Percentiles rank a stretch among this genome's conserved stretches.
Evolutionary conservation across 2,113 vertebrate species (phyloP).

Genomic region (Odontophorus gujanensis): DNA sequence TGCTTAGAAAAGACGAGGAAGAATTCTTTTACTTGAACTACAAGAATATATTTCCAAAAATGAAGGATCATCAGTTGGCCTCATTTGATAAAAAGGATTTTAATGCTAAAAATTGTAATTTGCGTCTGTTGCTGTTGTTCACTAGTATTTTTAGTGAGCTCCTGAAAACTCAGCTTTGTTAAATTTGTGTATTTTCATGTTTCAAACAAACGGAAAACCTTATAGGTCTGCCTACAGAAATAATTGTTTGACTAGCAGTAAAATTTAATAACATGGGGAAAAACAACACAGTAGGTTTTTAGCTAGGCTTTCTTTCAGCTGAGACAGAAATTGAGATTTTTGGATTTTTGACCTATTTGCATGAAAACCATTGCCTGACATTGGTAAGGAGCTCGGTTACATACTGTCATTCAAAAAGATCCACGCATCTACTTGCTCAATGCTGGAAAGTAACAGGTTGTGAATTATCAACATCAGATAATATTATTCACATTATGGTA

Average conservation of each 20-base stretch:
- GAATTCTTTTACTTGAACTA: background rate
- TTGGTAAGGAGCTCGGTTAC: background rate
- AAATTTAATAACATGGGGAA: background rate
- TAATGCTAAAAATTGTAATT: background rate
- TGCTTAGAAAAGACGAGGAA: background rate
- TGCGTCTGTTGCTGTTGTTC: background rate
- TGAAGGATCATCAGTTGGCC: background rate
- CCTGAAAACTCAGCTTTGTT: background rate
- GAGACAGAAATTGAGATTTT: background rate
- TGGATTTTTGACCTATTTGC: background rate
- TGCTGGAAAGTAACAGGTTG: background rate
- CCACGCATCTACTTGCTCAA: rapidly evolving
- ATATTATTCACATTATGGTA: rapidly evolving
- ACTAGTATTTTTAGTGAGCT: background rate
- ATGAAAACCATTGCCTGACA: background rate
- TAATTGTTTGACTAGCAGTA: background rate
- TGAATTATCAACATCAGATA: background rate
- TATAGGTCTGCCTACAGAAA: background rate
- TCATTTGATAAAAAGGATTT: background rate
- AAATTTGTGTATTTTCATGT: background rate
- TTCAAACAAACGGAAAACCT: background rate
- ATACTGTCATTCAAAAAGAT: background rate
- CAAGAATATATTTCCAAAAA: background rate
- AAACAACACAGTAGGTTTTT: background rate
- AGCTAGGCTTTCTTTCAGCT: background rate